Evolutionary conservation across 2,888 invertebrate species (phyloP).

Genomic region (Lochmaea crataegi): DNA sequence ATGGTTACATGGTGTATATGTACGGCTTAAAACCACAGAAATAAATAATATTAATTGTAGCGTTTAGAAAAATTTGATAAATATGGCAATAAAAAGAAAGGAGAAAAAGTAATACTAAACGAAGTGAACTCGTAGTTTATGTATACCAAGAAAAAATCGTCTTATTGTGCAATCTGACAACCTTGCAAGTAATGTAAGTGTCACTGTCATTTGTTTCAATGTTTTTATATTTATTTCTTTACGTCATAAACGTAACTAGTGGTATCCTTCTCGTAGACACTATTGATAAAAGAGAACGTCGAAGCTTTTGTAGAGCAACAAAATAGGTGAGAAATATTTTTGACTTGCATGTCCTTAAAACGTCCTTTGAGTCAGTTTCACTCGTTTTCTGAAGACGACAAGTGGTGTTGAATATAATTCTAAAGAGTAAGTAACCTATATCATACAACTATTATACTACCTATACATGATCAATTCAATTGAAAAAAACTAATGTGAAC

Average conservation of each 20-base stretch:
- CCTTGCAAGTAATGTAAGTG: no score
- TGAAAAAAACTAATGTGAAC: no score
- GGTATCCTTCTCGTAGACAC: not conserved
- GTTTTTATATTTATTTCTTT: not conserved
- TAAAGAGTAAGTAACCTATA: conserved; percentile 8
- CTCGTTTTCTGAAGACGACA: conserved; percentile 6
- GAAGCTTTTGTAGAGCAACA: not conserved
- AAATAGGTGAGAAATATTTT: conserved; percentile 18
- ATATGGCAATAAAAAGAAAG: no score
- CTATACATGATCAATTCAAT: not conserved
- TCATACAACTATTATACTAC: not conserved
- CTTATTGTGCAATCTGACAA: no score
- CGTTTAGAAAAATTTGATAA: no score
- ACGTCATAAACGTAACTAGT: not conserved
- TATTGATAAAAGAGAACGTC: not conserved
- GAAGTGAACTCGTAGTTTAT: no score
- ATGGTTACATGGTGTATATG: no score
- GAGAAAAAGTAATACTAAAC: no score
- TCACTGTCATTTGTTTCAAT: no score
- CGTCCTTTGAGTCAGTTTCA: conserved; percentile 39
- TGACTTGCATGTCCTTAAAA: conserved; percentile 41
- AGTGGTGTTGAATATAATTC: conserved; percentile 9
- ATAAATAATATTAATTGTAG: no score
- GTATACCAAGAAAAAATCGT: no score
- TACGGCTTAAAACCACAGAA: no score